Conservation (phyloP, 1,140 invertebrate species). For the Trichonephila inaurata region DNA sequence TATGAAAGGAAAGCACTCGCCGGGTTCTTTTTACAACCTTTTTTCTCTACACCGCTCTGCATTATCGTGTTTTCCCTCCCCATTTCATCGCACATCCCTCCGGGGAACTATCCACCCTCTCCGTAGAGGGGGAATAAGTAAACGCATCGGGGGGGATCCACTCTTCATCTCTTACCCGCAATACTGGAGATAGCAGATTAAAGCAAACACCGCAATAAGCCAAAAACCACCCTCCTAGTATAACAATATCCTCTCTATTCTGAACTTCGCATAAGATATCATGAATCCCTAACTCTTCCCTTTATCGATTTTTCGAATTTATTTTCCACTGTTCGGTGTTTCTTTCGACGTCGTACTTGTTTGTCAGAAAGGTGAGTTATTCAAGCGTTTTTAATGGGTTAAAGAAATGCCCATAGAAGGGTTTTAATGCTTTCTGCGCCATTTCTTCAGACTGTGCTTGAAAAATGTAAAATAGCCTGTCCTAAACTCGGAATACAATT, state of each 20-base stretch:
- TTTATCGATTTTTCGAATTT: too few relatives aligned
- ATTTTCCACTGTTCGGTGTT: too few relatives aligned
- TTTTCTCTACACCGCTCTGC: not conserved
- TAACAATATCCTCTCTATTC: not conserved
- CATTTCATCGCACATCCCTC: not conserved
- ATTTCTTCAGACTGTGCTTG: too few relatives aligned
- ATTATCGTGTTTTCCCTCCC: constrained; percentile 29
- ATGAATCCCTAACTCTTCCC: too few relatives aligned
- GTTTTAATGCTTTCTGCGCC: too few relatives aligned
- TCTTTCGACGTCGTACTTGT: too few relatives aligned
- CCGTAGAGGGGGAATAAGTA: not conserved
- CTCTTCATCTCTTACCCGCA: not conserved
- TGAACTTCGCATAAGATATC: not conserved
- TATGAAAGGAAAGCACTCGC: not conserved
- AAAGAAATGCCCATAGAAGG: too few relatives aligned
- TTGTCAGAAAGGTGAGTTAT: too few relatives aligned
- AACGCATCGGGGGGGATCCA: not conserved
- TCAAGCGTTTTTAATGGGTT: too few relatives aligned
- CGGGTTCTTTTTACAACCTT: not conserved
- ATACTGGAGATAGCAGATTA: not conserved
- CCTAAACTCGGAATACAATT: too few relatives aligned
- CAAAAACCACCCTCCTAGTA: not conserved
- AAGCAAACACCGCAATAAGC: not conserved
- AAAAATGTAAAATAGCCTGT: too few relatives aligned
- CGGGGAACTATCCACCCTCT: not conserved